These are phyloP conservation scores for Chouioia cunea DNA, from an alignment of 2,888 invertebrate genomes.

Conservation along the genomic window DNA sequence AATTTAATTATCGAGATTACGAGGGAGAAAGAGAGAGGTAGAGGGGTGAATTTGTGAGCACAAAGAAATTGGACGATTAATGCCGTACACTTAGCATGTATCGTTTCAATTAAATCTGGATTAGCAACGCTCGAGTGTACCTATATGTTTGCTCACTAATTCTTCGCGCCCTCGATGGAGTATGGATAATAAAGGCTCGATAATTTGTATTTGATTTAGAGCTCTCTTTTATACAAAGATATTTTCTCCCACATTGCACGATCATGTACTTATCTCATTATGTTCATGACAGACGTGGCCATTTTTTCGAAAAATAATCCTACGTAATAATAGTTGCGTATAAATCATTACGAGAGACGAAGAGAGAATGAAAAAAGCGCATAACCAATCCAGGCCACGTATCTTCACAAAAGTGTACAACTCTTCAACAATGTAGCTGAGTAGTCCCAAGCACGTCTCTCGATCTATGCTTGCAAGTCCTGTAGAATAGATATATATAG, in stretches of 20 bases:
- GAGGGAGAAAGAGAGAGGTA: too few species aligned
- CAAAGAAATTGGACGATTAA: constrained; percentile 16
- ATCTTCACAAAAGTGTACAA: constrained; percentile 36
- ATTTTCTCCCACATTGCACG: too few species aligned
- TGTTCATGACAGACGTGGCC: constrained; percentile 6
- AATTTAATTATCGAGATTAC: constrained; percentile 13
- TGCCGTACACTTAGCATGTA: background rate
- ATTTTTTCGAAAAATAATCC: constrained; percentile 3
- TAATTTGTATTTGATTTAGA: too few species aligned
- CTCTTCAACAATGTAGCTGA: constrained; percentile 14
- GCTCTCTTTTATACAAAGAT: too few species aligned
- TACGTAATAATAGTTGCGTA: constrained; percentile 14
- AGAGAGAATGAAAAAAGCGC: constrained; percentile 2
- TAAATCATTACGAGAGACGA: background rate
- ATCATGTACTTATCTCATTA: too few species aligned
- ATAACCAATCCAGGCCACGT: constrained; percentile 44
- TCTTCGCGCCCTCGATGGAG: background rate
- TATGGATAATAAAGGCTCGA: background rate
- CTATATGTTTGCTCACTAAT: constrained; percentile 4
- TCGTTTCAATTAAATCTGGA: constrained; percentile 20
- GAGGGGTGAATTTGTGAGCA: too few species aligned
- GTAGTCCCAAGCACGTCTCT: constrained; percentile 42
- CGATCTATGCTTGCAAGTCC: constrained; percentile 24
- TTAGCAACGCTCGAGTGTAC: constrained; percentile 1
- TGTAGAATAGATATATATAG: constrained; percentile 1